These are phyloP conservation scores for Micronycteris hirsuta DNA, from an alignment of 2,113 vertebrate species.

Conservation along the genomic window DNA sequence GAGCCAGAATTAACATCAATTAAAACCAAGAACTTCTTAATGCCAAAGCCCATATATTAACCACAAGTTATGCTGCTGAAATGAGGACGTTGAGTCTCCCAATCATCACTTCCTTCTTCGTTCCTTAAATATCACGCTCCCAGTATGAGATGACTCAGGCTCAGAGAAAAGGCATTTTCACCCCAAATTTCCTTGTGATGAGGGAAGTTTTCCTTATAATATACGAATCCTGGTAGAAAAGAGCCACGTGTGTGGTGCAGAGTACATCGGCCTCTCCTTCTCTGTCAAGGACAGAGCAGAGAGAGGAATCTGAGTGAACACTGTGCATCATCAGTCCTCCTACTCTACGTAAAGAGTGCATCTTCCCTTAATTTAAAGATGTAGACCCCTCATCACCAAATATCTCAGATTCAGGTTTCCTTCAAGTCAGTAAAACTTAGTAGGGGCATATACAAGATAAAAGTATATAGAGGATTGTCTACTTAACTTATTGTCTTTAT, in stretches of 20 bases:
- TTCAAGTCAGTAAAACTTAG: not conserved
- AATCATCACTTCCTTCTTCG: not conserved
- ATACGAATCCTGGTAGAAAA: not conserved
- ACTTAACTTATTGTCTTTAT: not conserved
- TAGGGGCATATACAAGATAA: not conserved
- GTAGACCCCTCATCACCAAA: not conserved
- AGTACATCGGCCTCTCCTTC: not conserved
- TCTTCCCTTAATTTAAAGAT: not conserved
- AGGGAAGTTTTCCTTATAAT: not conserved
- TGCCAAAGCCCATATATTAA: not conserved
- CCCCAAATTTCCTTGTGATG: not conserved
- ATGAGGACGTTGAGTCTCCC: not conserved
- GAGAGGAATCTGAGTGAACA: not conserved
- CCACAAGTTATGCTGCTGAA: not conserved
- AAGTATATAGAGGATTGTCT: not conserved
- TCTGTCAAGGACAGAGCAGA: not conserved
- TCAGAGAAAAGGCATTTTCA: not conserved
- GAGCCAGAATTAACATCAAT: not conserved
- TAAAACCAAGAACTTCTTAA: not conserved
- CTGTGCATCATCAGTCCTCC: fast-evolving
- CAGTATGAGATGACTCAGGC: not conserved
- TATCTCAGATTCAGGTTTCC: not conserved
- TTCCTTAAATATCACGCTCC: not conserved
- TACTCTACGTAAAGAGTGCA: fast-evolving
- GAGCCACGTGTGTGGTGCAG: no score